These are phyloP conservation scores for Rhombomys opimus DNA, from an alignment of 2,113 vertebrate genomes.

Conservation along the genomic window DNA sequence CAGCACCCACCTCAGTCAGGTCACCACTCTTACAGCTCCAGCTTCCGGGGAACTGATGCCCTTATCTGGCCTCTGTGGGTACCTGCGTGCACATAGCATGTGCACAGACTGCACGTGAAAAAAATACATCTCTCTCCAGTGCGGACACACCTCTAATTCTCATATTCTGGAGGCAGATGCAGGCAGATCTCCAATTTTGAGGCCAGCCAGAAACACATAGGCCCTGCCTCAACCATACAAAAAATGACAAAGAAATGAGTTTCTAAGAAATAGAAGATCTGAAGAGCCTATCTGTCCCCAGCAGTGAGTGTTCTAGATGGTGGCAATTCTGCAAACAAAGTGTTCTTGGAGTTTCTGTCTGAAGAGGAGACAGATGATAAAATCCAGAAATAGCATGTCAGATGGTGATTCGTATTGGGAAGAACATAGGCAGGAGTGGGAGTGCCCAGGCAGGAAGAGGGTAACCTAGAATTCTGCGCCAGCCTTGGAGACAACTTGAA, in stretches of 20 bases:
- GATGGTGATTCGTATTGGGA: neutral
- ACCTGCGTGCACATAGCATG: neutral
- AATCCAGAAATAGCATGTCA: neutral
- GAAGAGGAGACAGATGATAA: neutral
- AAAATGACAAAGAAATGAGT: neutral
- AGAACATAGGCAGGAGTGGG: neutral
- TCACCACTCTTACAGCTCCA: neutral
- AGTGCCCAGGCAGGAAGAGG: neutral
- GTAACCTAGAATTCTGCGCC: neutral
- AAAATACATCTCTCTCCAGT: neutral
- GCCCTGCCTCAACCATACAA: neutral
- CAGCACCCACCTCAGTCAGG: neutral
- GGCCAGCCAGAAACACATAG: neutral
- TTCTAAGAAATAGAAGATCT: neutral
- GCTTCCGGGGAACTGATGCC: neutral
- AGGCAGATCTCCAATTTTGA: neutral
- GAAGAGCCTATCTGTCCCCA: neutral
- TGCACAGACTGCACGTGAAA: neutral
- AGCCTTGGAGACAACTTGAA: neutral
- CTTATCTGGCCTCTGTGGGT: neutral
- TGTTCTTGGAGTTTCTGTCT: slow-evolving; percentile 37
- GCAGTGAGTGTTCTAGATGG: neutral
- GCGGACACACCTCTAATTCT: neutral
- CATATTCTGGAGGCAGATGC: neutral
- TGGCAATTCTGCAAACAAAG: neutral